A percentile compares a stretch with the other conserved stretches of the same genome.
Evolutionary conservation across 2,888 invertebrate species (phyloP).

Genomic region (Apomyelois bistriatella): DNA sequence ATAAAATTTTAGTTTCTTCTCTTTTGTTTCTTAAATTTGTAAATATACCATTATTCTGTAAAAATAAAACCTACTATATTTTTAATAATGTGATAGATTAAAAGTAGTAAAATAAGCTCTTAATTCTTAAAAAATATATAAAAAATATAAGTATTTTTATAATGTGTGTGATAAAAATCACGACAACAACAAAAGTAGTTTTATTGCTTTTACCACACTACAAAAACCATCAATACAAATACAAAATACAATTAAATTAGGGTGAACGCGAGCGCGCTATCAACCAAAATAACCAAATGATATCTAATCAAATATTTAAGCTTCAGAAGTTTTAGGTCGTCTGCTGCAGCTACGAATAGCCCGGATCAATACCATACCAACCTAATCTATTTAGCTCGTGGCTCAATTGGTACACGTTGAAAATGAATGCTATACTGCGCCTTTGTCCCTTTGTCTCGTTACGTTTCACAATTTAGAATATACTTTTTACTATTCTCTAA

Average conservation of each 20-base stretch:
- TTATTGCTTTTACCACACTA: neutral
- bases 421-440: conserved; percentile 28
- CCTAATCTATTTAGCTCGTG: conserved; percentile 33
- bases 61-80: too few species aligned
- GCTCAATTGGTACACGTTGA: conserved; percentile 23
- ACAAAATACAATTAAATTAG: neutral
- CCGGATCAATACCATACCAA: conserved; percentile 36
- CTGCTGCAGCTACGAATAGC: conserved; percentile 32
- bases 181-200: neutral
- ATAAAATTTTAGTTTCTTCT: too few species aligned
- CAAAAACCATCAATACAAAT: neutral
- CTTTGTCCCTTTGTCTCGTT: conserved; percentile 25
- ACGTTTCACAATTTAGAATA: conserved; percentile 17
- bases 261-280: neutral
- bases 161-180: too few species aligned
- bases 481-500: neutral
- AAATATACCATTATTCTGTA: too few species aligned
- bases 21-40: too few species aligned
- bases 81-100: too few species aligned
- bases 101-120: too few species aligned
- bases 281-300: neutral
- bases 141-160: too few species aligned
- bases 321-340: conserved; percentile 18
- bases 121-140: too few species aligned
- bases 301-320: conserved; percentile 21